A percentile compares a stretch with the other conserved stretches of the same genome.
These are phyloP conservation scores for Sarcophaga carnaria DNA, from an alignment of 2,888 invertebrate genomes.

Conservation along the genomic window DNA sequence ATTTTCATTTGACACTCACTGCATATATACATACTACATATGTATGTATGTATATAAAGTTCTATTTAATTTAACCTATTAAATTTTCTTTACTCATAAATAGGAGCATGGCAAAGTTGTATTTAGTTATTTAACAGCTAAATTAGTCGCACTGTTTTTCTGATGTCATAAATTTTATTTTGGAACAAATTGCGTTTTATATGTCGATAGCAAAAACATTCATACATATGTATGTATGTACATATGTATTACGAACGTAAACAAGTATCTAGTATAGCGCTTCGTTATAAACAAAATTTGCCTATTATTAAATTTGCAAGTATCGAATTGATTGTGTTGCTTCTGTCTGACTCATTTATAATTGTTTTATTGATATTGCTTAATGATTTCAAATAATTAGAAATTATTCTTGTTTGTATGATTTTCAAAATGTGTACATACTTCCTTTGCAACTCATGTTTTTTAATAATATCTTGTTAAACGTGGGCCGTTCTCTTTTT, in stretches of 20 bases:
- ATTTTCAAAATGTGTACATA: not conserved
- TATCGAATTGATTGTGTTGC: no score
- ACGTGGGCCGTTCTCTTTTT: constrained; percentile 39
- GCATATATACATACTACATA: no score
- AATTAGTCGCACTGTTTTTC: not conserved
- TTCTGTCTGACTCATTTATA: not conserved
- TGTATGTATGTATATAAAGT: no score
- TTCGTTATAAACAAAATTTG: no score
- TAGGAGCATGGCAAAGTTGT: not conserved
- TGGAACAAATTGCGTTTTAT: constrained; percentile 10
- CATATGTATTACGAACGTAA: not conserved
- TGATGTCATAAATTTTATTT: not conserved
- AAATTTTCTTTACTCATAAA: no score
- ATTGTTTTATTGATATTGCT: not conserved
- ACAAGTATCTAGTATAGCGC: no score
- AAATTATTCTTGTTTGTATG: constrained; percentile 12
- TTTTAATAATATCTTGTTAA: constrained; percentile 18
- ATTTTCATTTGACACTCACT: no score
- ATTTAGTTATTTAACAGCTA: not conserved
- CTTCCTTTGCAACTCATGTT: not conserved
- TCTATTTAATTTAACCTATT: no score
- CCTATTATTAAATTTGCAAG: no score
- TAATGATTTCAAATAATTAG: constrained; percentile 7
- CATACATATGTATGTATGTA: not conserved
- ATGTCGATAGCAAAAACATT: not conserved